Conservation (phyloP, 2,888 invertebrate species). For the Nomada fucata region DNA sequence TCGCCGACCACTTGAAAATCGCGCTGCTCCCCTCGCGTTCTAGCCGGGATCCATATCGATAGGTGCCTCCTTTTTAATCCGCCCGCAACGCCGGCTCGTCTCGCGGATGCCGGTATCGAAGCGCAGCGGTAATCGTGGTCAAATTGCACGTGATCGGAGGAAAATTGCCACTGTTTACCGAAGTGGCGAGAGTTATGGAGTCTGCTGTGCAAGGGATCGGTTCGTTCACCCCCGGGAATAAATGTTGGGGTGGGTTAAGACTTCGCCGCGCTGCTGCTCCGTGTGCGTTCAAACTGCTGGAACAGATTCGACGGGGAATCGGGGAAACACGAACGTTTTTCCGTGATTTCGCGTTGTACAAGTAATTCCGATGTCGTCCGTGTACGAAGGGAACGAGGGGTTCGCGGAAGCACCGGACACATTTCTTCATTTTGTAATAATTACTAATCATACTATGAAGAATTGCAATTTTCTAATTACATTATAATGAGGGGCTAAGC, state of each 20-base stretch:
- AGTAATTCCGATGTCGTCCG: too few species aligned
- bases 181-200: conserved; percentile 7
- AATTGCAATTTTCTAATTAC: too few species aligned
- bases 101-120: background rate
- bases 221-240: conserved; percentile 13
- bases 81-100: background rate
- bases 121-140: background rate
- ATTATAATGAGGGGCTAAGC: background rate
- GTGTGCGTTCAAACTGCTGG: background rate
- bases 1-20: conserved; percentile 11
- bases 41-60: background rate
- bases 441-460: too few species aligned
- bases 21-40: background rate
- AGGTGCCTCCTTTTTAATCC: conserved; percentile 20
- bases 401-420: too few species aligned
- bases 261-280: background rate
- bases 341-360: too few species aligned
- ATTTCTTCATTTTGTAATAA: too few species aligned
- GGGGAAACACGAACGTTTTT: too few species aligned
- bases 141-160: conserved; percentile 26
- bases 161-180: conserved; percentile 28
- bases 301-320: background rate
- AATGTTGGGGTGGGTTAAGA: background rate
- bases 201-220: background rate
- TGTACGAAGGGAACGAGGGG: too few species aligned